Base-by-base conservation (phyloP, 2,797 vertebrate species). In the Graptemys geographica region DNA sequence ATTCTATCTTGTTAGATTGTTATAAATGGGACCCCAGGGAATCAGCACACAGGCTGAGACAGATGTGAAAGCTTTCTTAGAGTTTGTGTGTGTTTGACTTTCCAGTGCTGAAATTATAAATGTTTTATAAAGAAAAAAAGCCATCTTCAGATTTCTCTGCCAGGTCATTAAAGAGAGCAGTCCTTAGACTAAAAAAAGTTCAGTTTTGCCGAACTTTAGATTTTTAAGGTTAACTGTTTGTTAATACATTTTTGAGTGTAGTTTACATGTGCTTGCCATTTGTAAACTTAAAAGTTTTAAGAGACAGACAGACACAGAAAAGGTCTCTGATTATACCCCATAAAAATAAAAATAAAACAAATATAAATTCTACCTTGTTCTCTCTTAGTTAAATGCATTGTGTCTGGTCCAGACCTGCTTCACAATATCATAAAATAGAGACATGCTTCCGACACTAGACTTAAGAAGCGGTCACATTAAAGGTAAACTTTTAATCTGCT, bases 1-100 rank as follows among this genome's bases (percentile, higher is more conserved):
- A 98, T 98, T 98, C 98, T 97, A 97, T 98, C 98, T 98, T 98
- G 98, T 98, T 98, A 97, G 97, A 98, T 97, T 98, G 97, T 97
- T 98, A 98, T 97, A 98, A 98, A 98, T 98, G 98, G 97, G 97
- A 97, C 97, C 95, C 98, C 90, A 87, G 98, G 98, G 97, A 98
- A 98, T 96, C 97, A 0, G 94, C 92, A 55, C 96, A 97, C 96
- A 97, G 97, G 97, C 98, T 0, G 90, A 87, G 96, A 97, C 98
- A 98, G 97, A 98, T 97, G 98, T 62, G 97, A 98, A 97, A 94
- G 84, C 88, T 94, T 96, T 93, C 95, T 97, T 94, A 89, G 90
- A 96, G 65, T 92, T 90, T 59, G 93, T 96, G 49, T 74, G 88
- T 94, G 80, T 92, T 96, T 96, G 93, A 95, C 94, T 90, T 97